Evolutionary conservation across 2,797 vertebrate genomes (phyloP).

Genomic region (Lepidocolaptes lacrymiger): DNA sequence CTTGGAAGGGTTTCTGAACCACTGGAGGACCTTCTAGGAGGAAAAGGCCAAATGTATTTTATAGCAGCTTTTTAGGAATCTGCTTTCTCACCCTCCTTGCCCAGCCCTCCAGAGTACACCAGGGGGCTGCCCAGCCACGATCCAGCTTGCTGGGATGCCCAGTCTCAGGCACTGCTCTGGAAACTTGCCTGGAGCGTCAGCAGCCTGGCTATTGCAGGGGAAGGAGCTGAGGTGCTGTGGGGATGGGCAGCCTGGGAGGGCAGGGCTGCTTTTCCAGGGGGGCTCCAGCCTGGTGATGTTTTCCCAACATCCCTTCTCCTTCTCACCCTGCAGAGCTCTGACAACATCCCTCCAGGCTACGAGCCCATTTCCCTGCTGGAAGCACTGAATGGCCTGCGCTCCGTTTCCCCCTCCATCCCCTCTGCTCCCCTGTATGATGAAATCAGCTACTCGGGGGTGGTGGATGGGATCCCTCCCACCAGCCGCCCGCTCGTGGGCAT

Average conservation of each 20-base stretch:
- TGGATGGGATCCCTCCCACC: constrained; percentile 76
- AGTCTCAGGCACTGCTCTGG: neutral
- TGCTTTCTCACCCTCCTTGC: neutral
- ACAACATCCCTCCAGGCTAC: constrained; percentile 93
- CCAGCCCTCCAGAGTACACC: neutral
- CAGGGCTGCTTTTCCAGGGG: neutral
- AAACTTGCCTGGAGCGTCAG: neutral
- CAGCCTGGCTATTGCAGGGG: neutral
- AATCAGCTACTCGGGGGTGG: constrained; percentile 89
- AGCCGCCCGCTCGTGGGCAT: constrained; percentile 83
- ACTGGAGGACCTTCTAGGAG: neutral
- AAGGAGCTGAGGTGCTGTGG: neutral
- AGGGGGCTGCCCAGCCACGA: neutral
- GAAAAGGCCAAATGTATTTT: neutral
- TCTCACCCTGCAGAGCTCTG: constrained; percentile 81
- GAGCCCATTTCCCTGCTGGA: constrained; percentile 97
- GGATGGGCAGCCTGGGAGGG: neutral
- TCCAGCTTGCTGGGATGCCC: neutral
- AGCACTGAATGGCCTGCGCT: constrained; percentile 91
- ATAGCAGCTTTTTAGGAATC: neutral
- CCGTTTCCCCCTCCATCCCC: constrained; percentile 86
- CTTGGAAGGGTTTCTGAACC: neutral
- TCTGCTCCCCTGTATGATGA: constrained; percentile 94
- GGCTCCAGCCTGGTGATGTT: neutral
- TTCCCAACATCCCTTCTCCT: neutral